phyloP scores from a whole-genome alignment of 2,888 invertebrate genomes.

The Tricholauxania praeusta region DNA sequence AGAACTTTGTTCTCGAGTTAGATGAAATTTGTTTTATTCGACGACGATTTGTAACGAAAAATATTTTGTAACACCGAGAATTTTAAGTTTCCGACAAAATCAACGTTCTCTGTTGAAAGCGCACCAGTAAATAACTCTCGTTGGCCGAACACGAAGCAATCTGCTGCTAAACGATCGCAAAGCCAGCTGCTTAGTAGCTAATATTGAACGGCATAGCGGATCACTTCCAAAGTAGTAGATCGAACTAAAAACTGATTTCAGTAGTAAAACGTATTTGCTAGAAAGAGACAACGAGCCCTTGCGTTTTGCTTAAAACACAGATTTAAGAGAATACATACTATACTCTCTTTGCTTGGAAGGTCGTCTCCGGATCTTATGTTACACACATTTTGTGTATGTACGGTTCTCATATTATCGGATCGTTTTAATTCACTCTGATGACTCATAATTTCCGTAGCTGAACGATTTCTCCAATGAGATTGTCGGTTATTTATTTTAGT shows the following conservation, averaged over 20 bases:
- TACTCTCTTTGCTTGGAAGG: background rate
- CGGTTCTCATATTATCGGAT: background rate
- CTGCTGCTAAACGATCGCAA: conserved; percentile 4
- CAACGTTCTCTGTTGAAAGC: conserved; percentile 67
- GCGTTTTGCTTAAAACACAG: background rate
- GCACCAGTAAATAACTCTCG: conserved; percentile 64
- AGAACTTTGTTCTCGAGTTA: conserved; percentile 2
- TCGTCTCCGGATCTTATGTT: background rate
- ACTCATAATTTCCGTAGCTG: conserved; percentile 17
- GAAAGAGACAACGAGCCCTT: conserved; percentile 10
- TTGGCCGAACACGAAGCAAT: conserved; percentile 3
- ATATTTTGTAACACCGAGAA: conserved; percentile 26
- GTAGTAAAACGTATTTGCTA: conserved; percentile 14
- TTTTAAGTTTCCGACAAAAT: conserved; percentile 48
- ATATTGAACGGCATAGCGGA: background rate
- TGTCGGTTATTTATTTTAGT: background rate
- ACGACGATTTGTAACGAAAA: conserved; percentile 11
- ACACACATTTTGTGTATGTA: background rate
- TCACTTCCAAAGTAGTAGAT: background rate
- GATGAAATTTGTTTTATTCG: conserved; percentile 7
- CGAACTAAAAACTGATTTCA: background rate
- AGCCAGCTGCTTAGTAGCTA: background rate
- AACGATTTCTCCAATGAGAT: background rate
- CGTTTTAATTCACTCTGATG: conserved; percentile 16
- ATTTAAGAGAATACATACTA: conserved; percentile 23